Percentiles rank a stretch among this genome's conserved stretches.
Conservation (phyloP, 2,113 vertebrate genomes). For the Chunga burmeisteri region DNA sequence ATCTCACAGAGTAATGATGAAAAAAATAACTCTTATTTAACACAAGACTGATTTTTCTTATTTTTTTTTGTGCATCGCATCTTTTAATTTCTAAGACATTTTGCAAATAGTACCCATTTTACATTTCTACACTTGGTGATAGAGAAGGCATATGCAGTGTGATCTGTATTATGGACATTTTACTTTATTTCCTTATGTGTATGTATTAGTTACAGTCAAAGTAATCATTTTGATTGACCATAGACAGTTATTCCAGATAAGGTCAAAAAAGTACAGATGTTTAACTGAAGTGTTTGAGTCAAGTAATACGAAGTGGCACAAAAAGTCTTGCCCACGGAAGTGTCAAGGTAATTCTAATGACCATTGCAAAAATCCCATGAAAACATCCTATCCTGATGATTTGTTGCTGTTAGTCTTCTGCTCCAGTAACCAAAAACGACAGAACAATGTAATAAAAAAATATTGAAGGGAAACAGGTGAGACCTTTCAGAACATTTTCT, state of each 20-base stretch:
- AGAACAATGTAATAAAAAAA: neutral
- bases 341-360: neutral
- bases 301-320: neutral
- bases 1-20: neutral
- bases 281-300: neutral
- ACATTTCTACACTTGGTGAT: neutral
- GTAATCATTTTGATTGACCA: neutral
- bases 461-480: neutral
- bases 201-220: neutral
- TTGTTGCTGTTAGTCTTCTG: neutral
- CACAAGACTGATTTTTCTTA: neutral
- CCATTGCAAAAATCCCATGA: neutral
- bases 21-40: rapidly evolving
- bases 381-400: neutral
- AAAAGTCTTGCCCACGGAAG: neutral
- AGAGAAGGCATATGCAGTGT: neutral
- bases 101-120: neutral
- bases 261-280: neutral
- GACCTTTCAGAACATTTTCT: neutral
- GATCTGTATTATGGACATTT: neutral
- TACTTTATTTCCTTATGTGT: neutral
- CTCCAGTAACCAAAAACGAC: neutral
- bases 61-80: neutral
- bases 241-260: neutral
- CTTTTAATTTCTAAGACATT: neutral